These are phyloP conservation scores for Leptopilina myrica DNA, from an alignment of 2,888 invertebrate species.

Conservation along the genomic window DNA sequence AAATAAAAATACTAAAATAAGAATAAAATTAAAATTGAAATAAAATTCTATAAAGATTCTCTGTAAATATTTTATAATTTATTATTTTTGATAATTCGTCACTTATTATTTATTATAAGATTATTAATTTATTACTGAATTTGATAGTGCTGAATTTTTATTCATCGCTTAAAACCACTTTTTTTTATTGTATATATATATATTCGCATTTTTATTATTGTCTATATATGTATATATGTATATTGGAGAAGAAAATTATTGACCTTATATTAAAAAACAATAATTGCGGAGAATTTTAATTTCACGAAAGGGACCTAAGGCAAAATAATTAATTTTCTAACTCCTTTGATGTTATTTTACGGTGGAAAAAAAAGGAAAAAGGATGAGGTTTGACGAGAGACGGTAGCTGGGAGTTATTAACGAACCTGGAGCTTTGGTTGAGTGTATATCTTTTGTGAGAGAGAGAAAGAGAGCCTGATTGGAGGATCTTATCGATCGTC, in stretches of 20 bases:
- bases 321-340: conserved; percentile 19
- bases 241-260: neutral
- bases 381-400: conserved; percentile 15
- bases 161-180: too few relatives aligned
- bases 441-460: conserved; percentile 15
- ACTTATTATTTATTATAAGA: too few relatives aligned
- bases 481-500: conserved; percentile 37
- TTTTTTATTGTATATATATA: too few relatives aligned
- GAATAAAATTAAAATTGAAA: too few relatives aligned
- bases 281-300: conserved; percentile 21
- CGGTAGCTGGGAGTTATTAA: conserved; percentile 38
- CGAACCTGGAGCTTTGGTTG: conserved; percentile 29
- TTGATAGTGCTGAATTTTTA: too few relatives aligned
- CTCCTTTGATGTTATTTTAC: conserved; percentile 30
- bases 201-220: too few relatives aligned
- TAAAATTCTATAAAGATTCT: too few relatives aligned
- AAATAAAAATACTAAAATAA: too few relatives aligned
- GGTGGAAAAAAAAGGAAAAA: neutral
- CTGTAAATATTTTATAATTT: too few relatives aligned
- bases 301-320: conserved; percentile 6
- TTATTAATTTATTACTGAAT: too few relatives aligned
- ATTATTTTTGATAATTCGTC: too few relatives aligned
- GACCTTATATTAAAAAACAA: neutral
- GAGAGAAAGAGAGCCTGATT: conserved; percentile 29
- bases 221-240: neutral